These are phyloP conservation scores for Drosophila lini DNA, from an alignment of 1,140 invertebrate genomes.

Conservation along the genomic window DNA sequence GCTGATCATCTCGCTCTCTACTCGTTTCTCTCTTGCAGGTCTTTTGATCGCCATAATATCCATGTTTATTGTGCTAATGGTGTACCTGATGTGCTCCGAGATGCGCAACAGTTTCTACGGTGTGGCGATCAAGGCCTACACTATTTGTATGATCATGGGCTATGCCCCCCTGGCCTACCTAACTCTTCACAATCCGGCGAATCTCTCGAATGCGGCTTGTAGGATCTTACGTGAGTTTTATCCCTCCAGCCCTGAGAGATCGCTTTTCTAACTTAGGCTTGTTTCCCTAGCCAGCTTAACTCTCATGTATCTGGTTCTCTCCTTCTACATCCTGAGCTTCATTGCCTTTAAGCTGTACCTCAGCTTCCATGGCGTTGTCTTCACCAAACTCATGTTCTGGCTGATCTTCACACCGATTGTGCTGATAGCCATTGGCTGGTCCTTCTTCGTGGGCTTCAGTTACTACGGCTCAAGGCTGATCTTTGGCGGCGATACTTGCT, in stretches of 20 bases:
- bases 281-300: conserved; percentile 56
- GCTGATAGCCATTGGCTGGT: conserved; percentile 68
- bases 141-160: conserved; percentile 72
- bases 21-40: conserved; percentile 43
- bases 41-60: conserved; percentile 76
- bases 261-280: neutral
- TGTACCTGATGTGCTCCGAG: conserved; percentile 75
- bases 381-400: conserved; percentile 81
- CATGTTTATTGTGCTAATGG: conserved; percentile 73
- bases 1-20: neutral
- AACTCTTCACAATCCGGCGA: conserved; percentile 66
- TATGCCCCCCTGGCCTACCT: conserved; percentile 73
- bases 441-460: conserved; percentile 63
- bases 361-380: conserved; percentile 73
- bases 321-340: conserved; percentile 79
- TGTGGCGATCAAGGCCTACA: conserved; percentile 73
- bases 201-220: conserved; percentile 59
- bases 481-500: conserved; percentile 74
- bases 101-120: conserved; percentile 81
- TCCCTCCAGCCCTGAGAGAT: neutral
- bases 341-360: conserved; percentile 77
- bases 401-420: conserved; percentile 73
- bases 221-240: conserved; percentile 65
- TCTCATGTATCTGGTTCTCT: conserved; percentile 64
- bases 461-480: conserved; percentile 54